phyloP scores from a whole-genome alignment of 2,888 invertebrate species.

The Himalopsyche japonica region DNA sequence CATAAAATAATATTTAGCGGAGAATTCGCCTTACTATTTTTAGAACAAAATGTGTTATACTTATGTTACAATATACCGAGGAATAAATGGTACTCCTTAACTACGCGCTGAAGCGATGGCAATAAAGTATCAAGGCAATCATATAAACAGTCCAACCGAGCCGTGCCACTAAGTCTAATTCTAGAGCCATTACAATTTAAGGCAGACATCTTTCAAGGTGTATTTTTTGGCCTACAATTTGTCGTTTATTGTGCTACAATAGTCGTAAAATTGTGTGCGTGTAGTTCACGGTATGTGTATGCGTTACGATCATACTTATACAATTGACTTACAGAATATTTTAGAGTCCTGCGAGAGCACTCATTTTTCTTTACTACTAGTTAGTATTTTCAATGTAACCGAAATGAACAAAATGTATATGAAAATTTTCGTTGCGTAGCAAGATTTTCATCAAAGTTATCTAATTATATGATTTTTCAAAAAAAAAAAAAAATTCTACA shows the following conservation, averaged over 20 bases:
- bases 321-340: neutral
- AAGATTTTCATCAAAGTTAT: no score
- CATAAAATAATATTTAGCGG: no score
- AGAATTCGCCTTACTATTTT: no score
- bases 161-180: neutral
- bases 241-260: neutral
- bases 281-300: neutral
- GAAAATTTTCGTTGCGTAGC: no score
- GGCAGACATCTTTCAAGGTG: neutral
- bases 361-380: neutral
- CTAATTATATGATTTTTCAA: no score
- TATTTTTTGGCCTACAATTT: neutral
- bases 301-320: neutral
- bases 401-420: neutral
- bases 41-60: no score
- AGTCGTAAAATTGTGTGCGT: neutral
- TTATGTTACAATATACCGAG: neutral
- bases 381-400: neutral
- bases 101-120: neutral
- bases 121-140: neutral
- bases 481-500: no score
- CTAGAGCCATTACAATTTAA: neutral
- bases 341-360: neutral
- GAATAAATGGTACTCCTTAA: neutral
- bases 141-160: neutral